Conservation (phyloP, 1,140 invertebrate genomes). For the Himalopsyche phryganea region DNA sequence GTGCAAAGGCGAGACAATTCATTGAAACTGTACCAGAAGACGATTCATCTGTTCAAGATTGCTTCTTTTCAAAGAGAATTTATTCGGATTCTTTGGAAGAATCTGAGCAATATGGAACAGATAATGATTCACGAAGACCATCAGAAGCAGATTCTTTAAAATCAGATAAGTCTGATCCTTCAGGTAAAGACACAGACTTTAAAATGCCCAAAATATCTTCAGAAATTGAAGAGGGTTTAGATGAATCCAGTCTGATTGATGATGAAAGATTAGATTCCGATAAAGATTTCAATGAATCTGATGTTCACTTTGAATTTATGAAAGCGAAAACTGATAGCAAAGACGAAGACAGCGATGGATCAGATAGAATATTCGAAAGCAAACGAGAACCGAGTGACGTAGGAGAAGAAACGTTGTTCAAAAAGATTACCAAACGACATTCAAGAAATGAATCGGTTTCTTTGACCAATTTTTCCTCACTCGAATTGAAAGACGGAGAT, state of each 20-base stretch:
- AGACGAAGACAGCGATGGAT: slow-evolving; percentile 40
- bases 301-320: slow-evolving; percentile 14
- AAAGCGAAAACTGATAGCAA: slow-evolving; percentile 12
- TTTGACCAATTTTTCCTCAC: slow-evolving; percentile 46
- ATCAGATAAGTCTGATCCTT: slow-evolving; percentile 50
- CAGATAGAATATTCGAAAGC: slow-evolving; percentile 31
- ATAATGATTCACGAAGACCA: slow-evolving; percentile 48
- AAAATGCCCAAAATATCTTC: slow-evolving; percentile 33
- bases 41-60: slow-evolving; percentile 50
- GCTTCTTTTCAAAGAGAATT: slow-evolving; percentile 53
- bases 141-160: slow-evolving; percentile 52
- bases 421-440: slow-evolving; percentile 50
- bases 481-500: slow-evolving; percentile 40
- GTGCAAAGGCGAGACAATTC: slow-evolving; percentile 52
- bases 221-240: slow-evolving; percentile 36
- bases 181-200: slow-evolving; percentile 19
- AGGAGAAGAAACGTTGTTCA: slow-evolving; percentile 41
- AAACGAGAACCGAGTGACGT: slow-evolving; percentile 39
- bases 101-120: slow-evolving; percentile 43
- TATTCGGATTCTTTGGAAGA: slow-evolving; percentile 54
- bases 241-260: slow-evolving; percentile 37
- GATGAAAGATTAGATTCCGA: slow-evolving; percentile 17
- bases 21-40: slow-evolving; percentile 54
- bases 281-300: background rate
- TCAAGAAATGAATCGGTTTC: slow-evolving; percentile 50